Conservation (phyloP, 92 coral and sea anemone species). For the Blastomussa wellsi region DNA sequence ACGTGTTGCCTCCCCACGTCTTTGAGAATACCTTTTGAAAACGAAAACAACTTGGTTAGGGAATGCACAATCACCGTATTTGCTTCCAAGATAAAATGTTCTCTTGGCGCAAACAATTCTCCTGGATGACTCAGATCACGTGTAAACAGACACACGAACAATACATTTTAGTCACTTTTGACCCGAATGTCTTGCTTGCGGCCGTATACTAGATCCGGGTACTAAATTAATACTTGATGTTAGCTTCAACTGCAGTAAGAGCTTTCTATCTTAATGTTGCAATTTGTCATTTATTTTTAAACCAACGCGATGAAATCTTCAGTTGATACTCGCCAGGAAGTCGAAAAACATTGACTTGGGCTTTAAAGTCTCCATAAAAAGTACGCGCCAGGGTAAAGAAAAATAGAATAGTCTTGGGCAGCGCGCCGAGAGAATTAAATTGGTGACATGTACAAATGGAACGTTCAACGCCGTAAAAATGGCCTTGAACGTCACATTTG, state of each 20-base stretch:
- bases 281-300: background rate
- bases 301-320: background rate
- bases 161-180: background rate
- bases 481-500: no score
- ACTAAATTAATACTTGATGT: background rate
- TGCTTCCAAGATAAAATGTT: background rate
- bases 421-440: no score
- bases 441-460: no score
- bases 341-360: no score
- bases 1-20: slow-evolving; percentile 73
- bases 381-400: background rate
- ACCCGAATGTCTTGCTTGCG: background rate
- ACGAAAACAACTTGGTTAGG: background rate
- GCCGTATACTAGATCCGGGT: no score
- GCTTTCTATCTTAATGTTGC: background rate
- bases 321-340: background rate
- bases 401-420: no score
- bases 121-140: background rate
- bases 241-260: background rate
- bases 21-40: slow-evolving; percentile 57
- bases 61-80: background rate
- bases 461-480: no score
- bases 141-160: background rate
- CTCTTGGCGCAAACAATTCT: background rate
- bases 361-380: background rate